Conservation (phyloP, 1,140 invertebrate species). For the Drosophila arizonae region DNA sequence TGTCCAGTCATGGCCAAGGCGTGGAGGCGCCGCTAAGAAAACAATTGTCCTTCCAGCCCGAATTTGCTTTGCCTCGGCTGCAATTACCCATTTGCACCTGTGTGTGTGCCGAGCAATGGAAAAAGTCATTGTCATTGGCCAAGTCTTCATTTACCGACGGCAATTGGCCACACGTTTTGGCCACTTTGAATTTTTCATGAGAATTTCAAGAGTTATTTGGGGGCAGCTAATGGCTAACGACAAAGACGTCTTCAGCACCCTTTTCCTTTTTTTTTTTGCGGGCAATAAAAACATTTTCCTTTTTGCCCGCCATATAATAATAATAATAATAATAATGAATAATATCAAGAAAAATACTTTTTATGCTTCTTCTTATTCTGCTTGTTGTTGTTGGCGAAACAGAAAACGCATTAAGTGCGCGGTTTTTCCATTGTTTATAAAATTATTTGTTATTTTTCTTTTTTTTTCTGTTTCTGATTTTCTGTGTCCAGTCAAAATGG, state of each 20-base stretch:
- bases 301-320: conserved; percentile 34
- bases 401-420: conserved; percentile 81
- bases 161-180: conserved; percentile 34
- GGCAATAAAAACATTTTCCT: conserved; percentile 80
- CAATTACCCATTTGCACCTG: conserved; percentile 66
- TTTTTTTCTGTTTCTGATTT: conserved; percentile 13
- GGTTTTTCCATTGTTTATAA: conserved; percentile 79
- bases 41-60: conserved; percentile 50
- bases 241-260: conserved; percentile 54
- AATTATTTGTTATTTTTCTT: conserved; percentile 26
- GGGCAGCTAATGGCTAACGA: conserved; percentile 61
- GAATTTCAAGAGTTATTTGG: conserved; percentile 37
- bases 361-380: conserved; percentile 18
- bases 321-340: conserved; percentile 66
- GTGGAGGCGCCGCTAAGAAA: conserved; percentile 58
- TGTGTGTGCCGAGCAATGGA: conserved; percentile 20
- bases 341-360: conserved; percentile 81
- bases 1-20: conserved; percentile 20
- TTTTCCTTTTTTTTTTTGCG: conserved; percentile 71
- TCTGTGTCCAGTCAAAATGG: conserved; percentile 47
- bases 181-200: conserved; percentile 68
- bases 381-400: conserved; percentile 46
- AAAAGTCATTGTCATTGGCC: conserved; percentile 69
- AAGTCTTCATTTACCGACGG: conserved; percentile 63
- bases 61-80: conserved; percentile 13